phyloP scores from a whole-genome alignment of 1,140 invertebrate species.

The Drosophila saltans region DNA sequence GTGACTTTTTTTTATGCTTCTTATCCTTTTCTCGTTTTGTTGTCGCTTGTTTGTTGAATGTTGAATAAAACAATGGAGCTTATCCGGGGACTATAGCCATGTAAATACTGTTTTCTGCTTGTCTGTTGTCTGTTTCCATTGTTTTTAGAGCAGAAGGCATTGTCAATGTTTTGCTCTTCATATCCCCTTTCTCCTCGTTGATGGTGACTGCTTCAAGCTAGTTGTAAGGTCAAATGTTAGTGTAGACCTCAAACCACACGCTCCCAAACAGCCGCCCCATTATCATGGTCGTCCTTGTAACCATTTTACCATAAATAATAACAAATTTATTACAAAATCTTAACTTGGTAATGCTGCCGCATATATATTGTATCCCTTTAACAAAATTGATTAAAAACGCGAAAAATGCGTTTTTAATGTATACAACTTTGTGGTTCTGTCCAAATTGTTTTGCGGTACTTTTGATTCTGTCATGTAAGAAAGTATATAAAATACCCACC shows the following conservation, averaged over 20 bases:
- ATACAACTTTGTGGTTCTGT: too few species aligned
- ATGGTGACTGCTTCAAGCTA: constrained; percentile 28
- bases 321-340: constrained; percentile 1
- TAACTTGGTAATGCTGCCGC: not conserved
- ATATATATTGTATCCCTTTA: not conserved
- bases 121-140: constrained; percentile 54
- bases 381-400: too few species aligned
- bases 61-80: constrained; percentile 55
- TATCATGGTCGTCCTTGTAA: constrained; percentile 73
- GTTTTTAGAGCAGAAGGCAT: constrained; percentile 50
- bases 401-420: too few species aligned
- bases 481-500: too few species aligned
- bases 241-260: constrained; percentile 20
- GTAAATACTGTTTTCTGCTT: constrained; percentile 58
- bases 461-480: too few species aligned
- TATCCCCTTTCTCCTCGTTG: not conserved
- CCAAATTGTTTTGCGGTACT: too few species aligned
- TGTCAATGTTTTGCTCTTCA: constrained; percentile 57
- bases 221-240: constrained; percentile 67
- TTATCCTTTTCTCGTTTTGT: constrained; percentile 10
- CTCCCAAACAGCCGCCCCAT: constrained; percentile 34
- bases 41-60: constrained; percentile 8
- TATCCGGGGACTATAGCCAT: constrained; percentile 50
- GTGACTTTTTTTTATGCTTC: not conserved
- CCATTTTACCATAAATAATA: constrained; percentile 57